Evolutionary conservation across 1,140 invertebrate species (phyloP), one percentile per base, ranked within the genome.

Genomic region (Adoxophyes honmai): DNA sequence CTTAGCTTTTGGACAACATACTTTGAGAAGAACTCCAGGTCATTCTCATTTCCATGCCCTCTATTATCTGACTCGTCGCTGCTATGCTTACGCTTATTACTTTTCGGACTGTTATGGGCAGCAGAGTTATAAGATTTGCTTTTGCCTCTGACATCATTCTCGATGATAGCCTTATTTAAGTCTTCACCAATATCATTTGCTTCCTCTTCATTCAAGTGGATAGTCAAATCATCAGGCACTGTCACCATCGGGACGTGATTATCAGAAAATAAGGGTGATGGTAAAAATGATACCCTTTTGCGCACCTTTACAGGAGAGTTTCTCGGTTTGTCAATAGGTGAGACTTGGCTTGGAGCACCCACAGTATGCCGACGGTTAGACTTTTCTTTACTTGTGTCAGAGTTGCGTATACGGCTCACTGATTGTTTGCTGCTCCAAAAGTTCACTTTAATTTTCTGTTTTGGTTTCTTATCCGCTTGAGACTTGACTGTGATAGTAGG

Each of bases 1-100:
- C 86, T 76, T 16, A 88, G 60, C 59, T 88, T 88, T 67, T 88
- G 86, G 0, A 84, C 86, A 53, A 88, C 73, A 81, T 88, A 88
- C 64, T 88, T 88, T 6, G 86, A 84, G 57, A 88, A 88, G 56
- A 81, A 88, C 62, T 88, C 86, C 39, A 86, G 65, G 64, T 88
- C 86, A 74, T 79, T 78, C 16, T 86, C 86, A 79, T 78, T 86
- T 4, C 68, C 69, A 39, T 73, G 72, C 52, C 13, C 55, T 66
- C 62, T 73, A 4, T 42, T 5, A 18, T 73, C 64, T 6, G 42
- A 56, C 36, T 78, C 69, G 37, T 80, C 65, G 34, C 59, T 59
- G 54, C 64, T 81, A 1, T 60, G 53, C 62, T 81, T 84, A 55
- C 71, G 71, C 68, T 79, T 86, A 37, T 55, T 54, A 52, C 63